Conservation (phyloP, 2,888 invertebrate species). For the Protophormia terraenovae region DNA sequence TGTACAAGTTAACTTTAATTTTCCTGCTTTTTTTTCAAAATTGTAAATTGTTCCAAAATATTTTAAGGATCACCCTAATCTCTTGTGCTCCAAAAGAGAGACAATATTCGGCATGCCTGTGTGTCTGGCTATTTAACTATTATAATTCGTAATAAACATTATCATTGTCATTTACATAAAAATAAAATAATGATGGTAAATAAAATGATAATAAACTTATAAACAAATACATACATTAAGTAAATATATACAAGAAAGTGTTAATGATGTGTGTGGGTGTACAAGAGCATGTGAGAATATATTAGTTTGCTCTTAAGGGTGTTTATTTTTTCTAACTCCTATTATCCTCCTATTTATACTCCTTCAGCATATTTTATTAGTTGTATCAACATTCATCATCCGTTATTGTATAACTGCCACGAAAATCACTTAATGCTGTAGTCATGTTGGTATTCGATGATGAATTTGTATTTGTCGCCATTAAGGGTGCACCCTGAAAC, state of each 20-base stretch:
- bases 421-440: conserved; percentile 80
- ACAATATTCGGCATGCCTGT: background rate
- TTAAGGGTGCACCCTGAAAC: conserved; percentile 85
- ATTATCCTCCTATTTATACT: background rate
- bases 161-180: conserved; percentile 33
- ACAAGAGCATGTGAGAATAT: background rate
- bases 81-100: background rate
- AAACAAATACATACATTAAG: background rate
- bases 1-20: too few species aligned
- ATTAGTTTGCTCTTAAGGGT: background rate
- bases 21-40: too few species aligned
- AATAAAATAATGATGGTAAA: background rate
- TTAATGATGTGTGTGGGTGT: background rate
- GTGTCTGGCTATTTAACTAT: background rate
- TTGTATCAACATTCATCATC: conserved; percentile 79
- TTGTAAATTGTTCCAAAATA: background rate
- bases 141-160: background rate
- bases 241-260: conserved; percentile 16
- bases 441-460: conserved; percentile 74
- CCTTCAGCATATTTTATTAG: background rate
- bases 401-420: conserved; percentile 79
- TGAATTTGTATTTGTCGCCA: conserved; percentile 75
- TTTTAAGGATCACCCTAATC: background rate
- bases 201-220: background rate
- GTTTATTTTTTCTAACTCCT: background rate